Evolutionary conservation across 2,888 invertebrate species (phyloP).

Genomic region (Volucella bombylans): DNA sequence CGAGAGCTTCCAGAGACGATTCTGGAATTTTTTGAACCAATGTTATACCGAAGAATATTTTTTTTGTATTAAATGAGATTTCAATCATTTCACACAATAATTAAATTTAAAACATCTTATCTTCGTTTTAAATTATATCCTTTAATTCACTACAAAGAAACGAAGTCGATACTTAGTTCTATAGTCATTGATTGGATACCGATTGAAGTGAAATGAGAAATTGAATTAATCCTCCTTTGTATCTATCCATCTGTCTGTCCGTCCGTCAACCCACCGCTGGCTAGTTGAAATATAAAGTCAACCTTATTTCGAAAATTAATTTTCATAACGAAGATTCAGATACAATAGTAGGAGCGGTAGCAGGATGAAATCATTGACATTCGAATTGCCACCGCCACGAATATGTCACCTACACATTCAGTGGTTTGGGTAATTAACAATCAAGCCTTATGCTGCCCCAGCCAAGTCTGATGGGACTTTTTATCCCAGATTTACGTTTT

Average conservation of each 20-base stretch:
- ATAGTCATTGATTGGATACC: conserved; percentile 8
- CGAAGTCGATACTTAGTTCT: no score
- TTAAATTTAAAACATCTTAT: no score
- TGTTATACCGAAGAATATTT: no score
- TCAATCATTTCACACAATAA: no score
- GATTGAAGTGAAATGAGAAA: conserved; percentile 10
- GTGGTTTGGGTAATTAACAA: conserved; percentile 69
- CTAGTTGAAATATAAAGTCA: conserved; percentile 50
- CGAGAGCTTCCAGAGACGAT: no score
- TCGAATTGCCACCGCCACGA: conserved; percentile 24
- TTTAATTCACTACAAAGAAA: no score
- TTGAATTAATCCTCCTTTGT: conserved; percentile 8
- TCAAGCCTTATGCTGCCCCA: conserved; percentile 41
- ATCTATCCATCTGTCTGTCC: conserved; percentile 18
- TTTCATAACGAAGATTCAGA: conserved; percentile 47
- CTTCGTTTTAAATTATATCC: no score
- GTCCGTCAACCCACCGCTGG: conserved; percentile 44
- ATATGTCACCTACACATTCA: conserved; percentile 25
- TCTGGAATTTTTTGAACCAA: no score
- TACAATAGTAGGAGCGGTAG: conserved; percentile 27
- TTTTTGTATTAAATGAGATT: no score
- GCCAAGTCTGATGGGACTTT: conserved; percentile 42
- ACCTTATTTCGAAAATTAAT: conserved; percentile 61
- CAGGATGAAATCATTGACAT: conserved; percentile 58
- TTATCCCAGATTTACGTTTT: conserved; percentile 20